Base-by-base conservation (phyloP, 2,113 vertebrate genomes). In the Hepsetus odoe region DNA sequence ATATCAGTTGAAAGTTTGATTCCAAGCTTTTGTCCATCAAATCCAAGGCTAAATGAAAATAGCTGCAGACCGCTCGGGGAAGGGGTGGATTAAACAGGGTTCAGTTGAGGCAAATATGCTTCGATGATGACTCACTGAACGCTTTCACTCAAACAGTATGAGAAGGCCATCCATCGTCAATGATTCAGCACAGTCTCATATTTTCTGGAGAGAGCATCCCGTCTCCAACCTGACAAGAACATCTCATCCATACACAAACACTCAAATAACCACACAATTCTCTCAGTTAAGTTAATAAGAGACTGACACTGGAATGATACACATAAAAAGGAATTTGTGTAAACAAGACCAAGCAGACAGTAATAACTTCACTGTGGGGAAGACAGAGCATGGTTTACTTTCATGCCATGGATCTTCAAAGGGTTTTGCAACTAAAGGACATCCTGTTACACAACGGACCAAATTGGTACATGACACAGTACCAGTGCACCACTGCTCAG, bases 401-500 rank as follows among this genome's bases (percentile, higher is more conserved):
- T 32, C 38, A 24, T 59, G 65, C 53, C 24, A 64, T 51, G 20
- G 53, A 51, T 69, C 53, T 67, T 76, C 59, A 49, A 18, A 72
- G 61, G 62, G 11, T 67, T 26, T 20, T 24, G 40, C 74, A 16
- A 46, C 32, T 20, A 13, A 69, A 65, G 66, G 35, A 59, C 64
- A 77, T 74, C 69, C 67, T 64, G 72, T 67, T 56, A 44, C 64
- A 4, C 78, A 56, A 62, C 18, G 32, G 24, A 44, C 51, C 61
- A 32, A 2, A 65, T 22, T 12, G 16, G n/a, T 58, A 58, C 9
- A 35, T 22, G 58, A 33, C 24, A 53, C n/a, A 53, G 30, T 49
- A 26, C 38, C 32, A 33, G 51, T 16, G 35, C 59, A 64, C 18
- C 22, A 40, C 44, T 40, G 12, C 61, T 76, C 22, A 16, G 24